Evolutionary conservation across 2,797 vertebrate species (phyloP), one percentile per base, ranked within the genome.

Genomic region (Heteromormyrus szaboi): DNA sequence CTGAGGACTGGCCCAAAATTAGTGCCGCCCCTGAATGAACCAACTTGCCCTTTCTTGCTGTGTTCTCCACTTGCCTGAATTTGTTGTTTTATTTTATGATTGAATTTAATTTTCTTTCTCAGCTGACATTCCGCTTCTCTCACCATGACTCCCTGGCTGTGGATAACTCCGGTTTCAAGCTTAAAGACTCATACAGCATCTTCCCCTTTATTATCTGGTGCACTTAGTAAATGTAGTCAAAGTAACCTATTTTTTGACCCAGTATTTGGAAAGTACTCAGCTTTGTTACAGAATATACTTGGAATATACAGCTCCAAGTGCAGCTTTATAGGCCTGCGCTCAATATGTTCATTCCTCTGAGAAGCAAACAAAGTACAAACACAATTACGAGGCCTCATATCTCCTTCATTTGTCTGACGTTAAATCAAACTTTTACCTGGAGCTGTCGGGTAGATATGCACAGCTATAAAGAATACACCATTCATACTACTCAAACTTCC

Each of bases 71-170:
- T 53, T 54, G 84, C 50, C 22, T 37, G 25, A n/a, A n/a, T 84
- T 84, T 29, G 12, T 85, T 85, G n/a, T 85, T 33, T 54, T 17
- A 8, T 85, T 22, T 48, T 46, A 22, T 83, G n/a, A 12, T 48
- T 83, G 37, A 83, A 83, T 48, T 85, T 51, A 85, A 54, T 84
- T 46, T 84, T 84, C 37, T 84, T 84, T 85, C 50, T 54, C 50
- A 85, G 25, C 84, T 85, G 50, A 54, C 50, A 25, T 29, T 51
- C 83, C 3, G 22, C 46, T 12, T 33, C 50, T 33, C 50, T 85
- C 50, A 19, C 25, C 50, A 53, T 12, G 84, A 51, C 22, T 3
- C 84, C 12, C 46, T 3, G 2, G 44, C 44, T 46, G 41, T n/a
- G 44, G 19, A 11, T 48, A 22, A 12, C 19, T 83, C n/a, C 2